Percentiles rank a stretch among this genome's conserved stretches.
These are phyloP conservation scores for Cynopterus brachyotis DNA, from an alignment of 2,113 vertebrate genomes.

Conservation along the genomic window DNA sequence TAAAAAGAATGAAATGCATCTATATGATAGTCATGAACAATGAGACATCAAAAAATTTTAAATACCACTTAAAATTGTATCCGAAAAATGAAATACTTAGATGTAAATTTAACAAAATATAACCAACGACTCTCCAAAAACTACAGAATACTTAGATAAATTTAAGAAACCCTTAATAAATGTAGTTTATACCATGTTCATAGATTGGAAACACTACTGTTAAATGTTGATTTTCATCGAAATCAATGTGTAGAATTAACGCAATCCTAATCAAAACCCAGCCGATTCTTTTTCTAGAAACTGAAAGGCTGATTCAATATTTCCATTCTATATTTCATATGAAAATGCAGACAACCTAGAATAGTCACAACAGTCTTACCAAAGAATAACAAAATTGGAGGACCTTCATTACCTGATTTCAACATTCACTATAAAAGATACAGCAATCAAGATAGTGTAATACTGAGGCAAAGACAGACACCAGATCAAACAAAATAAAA, in stretches of 20 bases:
- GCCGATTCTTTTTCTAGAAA: not conserved
- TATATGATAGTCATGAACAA: not conserved
- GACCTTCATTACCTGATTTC: not conserved
- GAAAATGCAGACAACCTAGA: not conserved
- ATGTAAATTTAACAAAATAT: constrained; percentile 12
- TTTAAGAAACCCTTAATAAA: not conserved
- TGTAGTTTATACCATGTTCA: not conserved
- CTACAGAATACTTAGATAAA: not conserved
- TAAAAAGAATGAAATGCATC: not conserved
- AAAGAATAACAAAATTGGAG: not conserved
- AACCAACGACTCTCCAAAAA: constrained; percentile 7
- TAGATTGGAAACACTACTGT: not conserved
- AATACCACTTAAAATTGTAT: not conserved
- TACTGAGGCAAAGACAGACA: not conserved
- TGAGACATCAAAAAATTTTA: not conserved
- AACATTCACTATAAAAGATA: not conserved
- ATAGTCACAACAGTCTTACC: not conserved
- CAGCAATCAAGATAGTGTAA: not conserved
- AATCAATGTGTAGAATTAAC: constrained; percentile 2
- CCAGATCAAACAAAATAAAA: constrained; percentile 37
- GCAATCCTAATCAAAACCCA: not conserved
- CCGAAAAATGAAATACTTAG: not conserved
- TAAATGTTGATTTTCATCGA: not conserved
- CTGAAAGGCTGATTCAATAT: not conserved
- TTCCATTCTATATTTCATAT: not conserved